Evolutionary conservation across 1,140 invertebrate species (phyloP).

Genomic region (Hermatobates lingyangjiaoensis): DNA sequence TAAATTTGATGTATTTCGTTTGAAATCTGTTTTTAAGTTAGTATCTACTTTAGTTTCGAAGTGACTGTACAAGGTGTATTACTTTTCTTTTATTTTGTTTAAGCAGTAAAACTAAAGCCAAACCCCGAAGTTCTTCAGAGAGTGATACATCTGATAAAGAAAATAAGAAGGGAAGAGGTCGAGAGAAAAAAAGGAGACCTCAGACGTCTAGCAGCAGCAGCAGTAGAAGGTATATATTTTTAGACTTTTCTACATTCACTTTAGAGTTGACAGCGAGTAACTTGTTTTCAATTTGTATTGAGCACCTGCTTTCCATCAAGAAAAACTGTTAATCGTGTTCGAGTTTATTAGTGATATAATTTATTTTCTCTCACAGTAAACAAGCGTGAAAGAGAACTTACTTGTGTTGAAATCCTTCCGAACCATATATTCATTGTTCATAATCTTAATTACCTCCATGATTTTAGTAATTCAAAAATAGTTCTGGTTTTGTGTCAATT

Average conservation of each 20-base stretch:
- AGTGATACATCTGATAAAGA: constrained; percentile 18
- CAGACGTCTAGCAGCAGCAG: constrained; percentile 15
- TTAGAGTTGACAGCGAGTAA: no score
- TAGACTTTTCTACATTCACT: no score
- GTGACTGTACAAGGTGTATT: no score
- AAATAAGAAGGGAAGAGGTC: constrained; percentile 17
- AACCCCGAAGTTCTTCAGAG: constrained; percentile 8
- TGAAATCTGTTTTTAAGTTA: no score
- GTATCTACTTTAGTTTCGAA: no score
- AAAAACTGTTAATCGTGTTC: not conserved
- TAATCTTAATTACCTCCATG: no score
- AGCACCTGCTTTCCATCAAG: not conserved
- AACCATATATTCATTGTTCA: not conserved
- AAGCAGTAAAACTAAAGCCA: no score
- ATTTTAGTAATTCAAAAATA: no score
- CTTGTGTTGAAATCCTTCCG: not conserved
- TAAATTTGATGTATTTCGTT: no score
- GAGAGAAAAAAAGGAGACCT: constrained; percentile 18
- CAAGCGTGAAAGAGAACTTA: not conserved
- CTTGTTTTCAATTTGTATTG: constrained; percentile 1
- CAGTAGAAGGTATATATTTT: constrained; percentile 9
- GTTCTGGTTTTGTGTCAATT: no score
- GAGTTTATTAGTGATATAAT: not conserved
- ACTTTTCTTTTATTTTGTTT: no score
- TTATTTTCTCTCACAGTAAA: not conserved